These are phyloP conservation scores for Gobionotothen gibberifrons DNA, from an alignment of 2,797 vertebrate genomes.

Conservation along the genomic window DNA sequence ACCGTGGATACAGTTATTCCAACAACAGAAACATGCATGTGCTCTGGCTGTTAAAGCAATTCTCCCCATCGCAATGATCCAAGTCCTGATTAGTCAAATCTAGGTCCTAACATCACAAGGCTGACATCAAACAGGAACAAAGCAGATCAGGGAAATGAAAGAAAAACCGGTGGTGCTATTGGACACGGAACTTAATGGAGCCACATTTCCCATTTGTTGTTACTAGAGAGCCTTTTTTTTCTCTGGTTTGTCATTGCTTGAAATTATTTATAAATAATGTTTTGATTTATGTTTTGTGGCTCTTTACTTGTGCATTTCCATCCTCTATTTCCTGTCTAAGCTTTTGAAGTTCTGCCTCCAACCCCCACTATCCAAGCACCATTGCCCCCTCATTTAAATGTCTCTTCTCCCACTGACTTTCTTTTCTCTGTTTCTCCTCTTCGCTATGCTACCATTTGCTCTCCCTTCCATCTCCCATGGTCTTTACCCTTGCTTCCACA, in stretches of 20 bases:
- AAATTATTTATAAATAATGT: not conserved
- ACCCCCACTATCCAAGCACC: not conserved
- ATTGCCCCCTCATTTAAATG: slow-evolving; percentile 14
- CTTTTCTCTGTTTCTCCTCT: not conserved
- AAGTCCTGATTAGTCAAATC: slow-evolving; percentile 51
- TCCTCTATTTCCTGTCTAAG: not conserved
- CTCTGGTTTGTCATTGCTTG: not conserved
- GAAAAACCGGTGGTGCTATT: slow-evolving; percentile 9
- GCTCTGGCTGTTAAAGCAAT: slow-evolving; percentile 25
- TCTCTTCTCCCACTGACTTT: slow-evolving; percentile 9
- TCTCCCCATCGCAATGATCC: slow-evolving; percentile 19
- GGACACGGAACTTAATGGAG: not conserved
- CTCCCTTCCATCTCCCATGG: slow-evolving; percentile 28
- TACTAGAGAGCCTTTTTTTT: slow-evolving; percentile 25
- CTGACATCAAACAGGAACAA: slow-evolving; percentile 47
- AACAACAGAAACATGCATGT: slow-evolving; percentile 25
- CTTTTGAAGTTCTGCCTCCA: slow-evolving; percentile 1
- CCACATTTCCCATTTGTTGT: slow-evolving; percentile 4
- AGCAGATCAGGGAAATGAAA: slow-evolving; percentile 20
- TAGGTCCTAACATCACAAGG: slow-evolving; percentile 38
- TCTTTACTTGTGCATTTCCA: not conserved
- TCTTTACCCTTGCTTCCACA: slow-evolving; percentile 37
- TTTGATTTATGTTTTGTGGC: not conserved
- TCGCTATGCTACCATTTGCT: slow-evolving; percentile 26
- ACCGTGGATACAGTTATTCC: slow-evolving; percentile 23